phyloP scores from a whole-genome alignment of 2,888 invertebrate genomes.

The Bombylius discolor region DNA sequence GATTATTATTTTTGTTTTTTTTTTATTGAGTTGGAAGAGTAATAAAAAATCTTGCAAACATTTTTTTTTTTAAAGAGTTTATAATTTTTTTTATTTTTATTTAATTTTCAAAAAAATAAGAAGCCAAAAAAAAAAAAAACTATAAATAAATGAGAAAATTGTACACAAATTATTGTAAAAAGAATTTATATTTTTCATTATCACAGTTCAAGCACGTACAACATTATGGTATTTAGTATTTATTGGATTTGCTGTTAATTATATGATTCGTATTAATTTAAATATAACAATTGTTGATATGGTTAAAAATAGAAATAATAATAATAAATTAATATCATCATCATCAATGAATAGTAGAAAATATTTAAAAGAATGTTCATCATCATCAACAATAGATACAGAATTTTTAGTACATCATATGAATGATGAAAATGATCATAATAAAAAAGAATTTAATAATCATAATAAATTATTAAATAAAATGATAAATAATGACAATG shows the following conservation, averaged over 20 bases:
- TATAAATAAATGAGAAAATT: too few species aligned
- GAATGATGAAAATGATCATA: too few species aligned
- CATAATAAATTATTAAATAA: too few species aligned
- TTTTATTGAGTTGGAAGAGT: too few species aligned
- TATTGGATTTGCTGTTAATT: constrained; percentile 52
- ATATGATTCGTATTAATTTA: constrained; percentile 53
- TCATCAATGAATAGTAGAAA: background rate
- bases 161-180: background rate
- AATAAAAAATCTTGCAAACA: too few species aligned
- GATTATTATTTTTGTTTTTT: too few species aligned
- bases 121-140: too few species aligned
- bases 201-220: constrained; percentile 30
- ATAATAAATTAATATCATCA: background rate
- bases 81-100: too few species aligned
- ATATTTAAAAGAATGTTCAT: background rate
- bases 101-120: too few species aligned
- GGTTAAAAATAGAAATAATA: constrained; percentile 22
- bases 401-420: background rate
- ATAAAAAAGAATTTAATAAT: too few species aligned
- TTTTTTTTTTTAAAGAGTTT: too few species aligned
- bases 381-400: constrained; percentile 15
- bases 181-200: background rate
- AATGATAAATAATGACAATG: too few species aligned
- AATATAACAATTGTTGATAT: constrained; percentile 57
- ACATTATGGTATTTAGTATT: constrained; percentile 52